A percentile compares a stretch with the other conserved stretches of the same genome.
Conservation (phyloP, 64 coral and sea anemone species). For the Actinia tenebrosa region DNA sequence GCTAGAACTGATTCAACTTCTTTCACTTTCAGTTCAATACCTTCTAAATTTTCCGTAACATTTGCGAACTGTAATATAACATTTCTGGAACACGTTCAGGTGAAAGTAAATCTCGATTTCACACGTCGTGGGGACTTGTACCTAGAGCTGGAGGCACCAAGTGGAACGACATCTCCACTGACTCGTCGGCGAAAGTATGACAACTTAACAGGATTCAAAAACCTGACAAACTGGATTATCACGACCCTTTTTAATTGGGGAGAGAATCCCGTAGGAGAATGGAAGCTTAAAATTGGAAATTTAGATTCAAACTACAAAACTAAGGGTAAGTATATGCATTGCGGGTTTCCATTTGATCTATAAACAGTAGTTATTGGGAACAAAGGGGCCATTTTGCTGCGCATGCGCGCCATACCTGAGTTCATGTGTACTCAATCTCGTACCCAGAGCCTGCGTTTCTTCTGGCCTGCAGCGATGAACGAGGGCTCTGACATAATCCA, state of each 20-base stretch:
- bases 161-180: slow-evolving; percentile 24
- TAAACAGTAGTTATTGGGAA: too few relatives aligned
- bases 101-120: slow-evolving; percentile 32
- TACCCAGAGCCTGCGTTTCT: too few relatives aligned
- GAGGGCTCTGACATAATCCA: too few relatives aligned
- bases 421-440: too few relatives aligned
- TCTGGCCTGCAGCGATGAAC: too few relatives aligned
- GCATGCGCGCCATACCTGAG: too few relatives aligned
- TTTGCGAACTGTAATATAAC: neutral
- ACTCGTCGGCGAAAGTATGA: slow-evolving; percentile 5
- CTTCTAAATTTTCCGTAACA: neutral
- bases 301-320: neutral
- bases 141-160: slow-evolving; percentile 18
- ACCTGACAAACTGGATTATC: slow-evolving; percentile 39
- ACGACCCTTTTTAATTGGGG: slow-evolving; percentile 37
- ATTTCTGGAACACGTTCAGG: slow-evolving; percentile 39
- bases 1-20: too few relatives aligned
- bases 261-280: slow-evolving; percentile 11
- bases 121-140: slow-evolving; percentile 19
- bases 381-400: too few relatives aligned
- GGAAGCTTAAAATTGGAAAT: slow-evolving; percentile 21
- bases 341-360: too few relatives aligned
- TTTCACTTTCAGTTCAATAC: too few relatives aligned
- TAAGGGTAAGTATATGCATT: too few relatives aligned
- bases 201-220: slow-evolving; percentile 8